Base-by-base conservation (phyloP, 92 coral and sea anemone genomes). In the Phymanthus crucifer region DNA sequence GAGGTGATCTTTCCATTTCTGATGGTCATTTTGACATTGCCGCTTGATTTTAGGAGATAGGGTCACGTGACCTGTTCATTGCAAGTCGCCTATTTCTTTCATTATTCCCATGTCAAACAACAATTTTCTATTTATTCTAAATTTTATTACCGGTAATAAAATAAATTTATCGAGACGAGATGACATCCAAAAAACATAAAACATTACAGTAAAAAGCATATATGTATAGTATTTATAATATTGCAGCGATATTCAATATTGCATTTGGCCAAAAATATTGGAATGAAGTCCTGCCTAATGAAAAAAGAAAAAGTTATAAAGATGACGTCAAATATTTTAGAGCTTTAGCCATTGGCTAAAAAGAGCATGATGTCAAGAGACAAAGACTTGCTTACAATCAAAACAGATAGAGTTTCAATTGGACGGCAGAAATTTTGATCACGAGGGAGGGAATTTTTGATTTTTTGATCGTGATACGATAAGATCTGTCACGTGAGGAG, bases 111-210 rank as follows among this genome's bases (percentile, higher is more conserved):
- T 24, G 23, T 23, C 5, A 57, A 57, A 6, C 29, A n/a, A 24
- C 21, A 57, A 23, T 3, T 61, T 27, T 26, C 0, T 6, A 0
- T 61, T 26, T 13, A 3, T 61, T 26, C 4, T 11, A 61, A 24
- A 61, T 26, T 61, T 61, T 61, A 61, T 61, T 61, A n/a, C n/a
- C n/a, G n/a, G n/a, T n/a, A 61, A 61, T 61, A 61, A 61, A 26
- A 4, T 61, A 61, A 23, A 61, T 23, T 26, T 4, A 23, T 61
- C 32, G 29, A 24, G 32, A 61, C 32, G 13, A 61, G 29, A 26
- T 27, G 12, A 61, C 68, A 61, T 54, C 26, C 64, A 54, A 54
- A 54, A 54, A 54, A 54, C n/a, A 54, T 54, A 9, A 19, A 54
- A 54, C 64, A 54, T 19, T 23, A 21, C 24, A 54, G 27, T 54